Percentiles rank a stretch among this genome's conserved stretches.
Conservation (phyloP, 2,888 invertebrate species). For the Metalampra italica region DNA sequence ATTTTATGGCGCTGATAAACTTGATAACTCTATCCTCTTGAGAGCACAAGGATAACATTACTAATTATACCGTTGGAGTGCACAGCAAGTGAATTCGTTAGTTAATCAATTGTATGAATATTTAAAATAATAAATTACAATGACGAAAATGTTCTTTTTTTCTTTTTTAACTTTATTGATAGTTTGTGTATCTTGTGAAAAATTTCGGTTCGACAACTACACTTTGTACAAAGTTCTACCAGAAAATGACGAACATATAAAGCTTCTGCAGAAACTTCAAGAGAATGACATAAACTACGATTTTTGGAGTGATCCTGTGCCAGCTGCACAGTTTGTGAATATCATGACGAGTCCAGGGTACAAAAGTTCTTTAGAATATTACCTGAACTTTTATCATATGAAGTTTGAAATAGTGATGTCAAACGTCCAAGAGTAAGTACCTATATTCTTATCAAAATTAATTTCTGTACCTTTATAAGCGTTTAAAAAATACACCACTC, state of each 20-base stretch:
- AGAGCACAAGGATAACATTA: not conserved
- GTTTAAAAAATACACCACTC: no score
- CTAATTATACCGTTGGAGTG: not conserved
- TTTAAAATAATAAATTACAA: no score
- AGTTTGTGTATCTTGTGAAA: conserved; percentile 24
- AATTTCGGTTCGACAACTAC: conserved; percentile 54
- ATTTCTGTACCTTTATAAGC: no score
- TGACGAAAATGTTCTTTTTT: not conserved
- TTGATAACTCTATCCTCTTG: not conserved
- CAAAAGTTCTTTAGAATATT: conserved; percentile 42
- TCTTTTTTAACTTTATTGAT: conserved; percentile 4
- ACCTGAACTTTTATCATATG: conserved; percentile 50
- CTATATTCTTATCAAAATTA: not conserved
- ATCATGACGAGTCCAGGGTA: conserved; percentile 61
- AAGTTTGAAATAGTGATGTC: conserved; percentile 55
- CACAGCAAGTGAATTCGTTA: no score
- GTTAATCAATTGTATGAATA: no score
- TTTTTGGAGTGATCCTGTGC: conserved; percentile 61
- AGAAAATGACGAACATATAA: conserved; percentile 60
- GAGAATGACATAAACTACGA: conserved; percentile 52
- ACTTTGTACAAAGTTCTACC: conserved; percentile 77
- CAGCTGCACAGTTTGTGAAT: conserved; percentile 45
- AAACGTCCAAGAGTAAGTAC: conserved; percentile 72
- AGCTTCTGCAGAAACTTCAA: conserved; percentile 64
- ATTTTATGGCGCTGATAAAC: not conserved